phyloP scores from a whole-genome alignment of 2,888 invertebrate genomes.

The Drosophila putrida region DNA sequence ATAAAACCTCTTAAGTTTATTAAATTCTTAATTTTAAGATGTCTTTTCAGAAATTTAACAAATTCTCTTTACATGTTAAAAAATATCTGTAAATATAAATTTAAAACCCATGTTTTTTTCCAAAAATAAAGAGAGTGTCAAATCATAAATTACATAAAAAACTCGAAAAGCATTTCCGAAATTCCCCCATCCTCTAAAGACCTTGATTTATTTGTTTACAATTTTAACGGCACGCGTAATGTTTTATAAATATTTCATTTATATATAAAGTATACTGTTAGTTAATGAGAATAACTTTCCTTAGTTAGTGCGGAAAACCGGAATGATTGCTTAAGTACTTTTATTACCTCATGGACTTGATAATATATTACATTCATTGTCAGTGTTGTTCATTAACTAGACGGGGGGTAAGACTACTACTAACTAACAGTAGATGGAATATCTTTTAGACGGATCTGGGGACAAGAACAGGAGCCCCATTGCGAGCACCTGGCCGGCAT shows the following conservation, averaged over 20 bases:
- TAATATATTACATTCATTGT: slow-evolving; percentile 14
- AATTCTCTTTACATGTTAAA: too few species aligned
- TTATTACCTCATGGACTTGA: background rate
- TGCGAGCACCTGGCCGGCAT: slow-evolving; percentile 40
- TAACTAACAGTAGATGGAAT: background rate
- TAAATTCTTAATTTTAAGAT: background rate
- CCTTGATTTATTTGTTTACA: slow-evolving; percentile 2
- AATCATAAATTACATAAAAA: background rate
- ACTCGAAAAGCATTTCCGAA: too few species aligned
- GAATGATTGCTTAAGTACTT: slow-evolving; percentile 22
- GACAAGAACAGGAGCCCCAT: slow-evolving; percentile 29
- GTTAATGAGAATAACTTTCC: slow-evolving; percentile 15
- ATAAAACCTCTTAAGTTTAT: background rate
- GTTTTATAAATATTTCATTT: background rate
- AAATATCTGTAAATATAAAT: too few species aligned
- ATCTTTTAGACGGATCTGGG: slow-evolving; percentile 47
- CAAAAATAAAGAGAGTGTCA: background rate
- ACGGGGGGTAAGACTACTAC: background rate
- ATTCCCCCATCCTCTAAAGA: background rate
- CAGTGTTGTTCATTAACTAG: background rate
- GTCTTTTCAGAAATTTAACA: too few species aligned
- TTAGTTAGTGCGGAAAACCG: slow-evolving; percentile 16
- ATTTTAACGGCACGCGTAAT: background rate
- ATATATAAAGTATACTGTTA: background rate
- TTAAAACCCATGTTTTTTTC: background rate